Base-by-base conservation (phyloP, 2,888 invertebrate genomes). In the Aspidapion aeneum region DNA sequence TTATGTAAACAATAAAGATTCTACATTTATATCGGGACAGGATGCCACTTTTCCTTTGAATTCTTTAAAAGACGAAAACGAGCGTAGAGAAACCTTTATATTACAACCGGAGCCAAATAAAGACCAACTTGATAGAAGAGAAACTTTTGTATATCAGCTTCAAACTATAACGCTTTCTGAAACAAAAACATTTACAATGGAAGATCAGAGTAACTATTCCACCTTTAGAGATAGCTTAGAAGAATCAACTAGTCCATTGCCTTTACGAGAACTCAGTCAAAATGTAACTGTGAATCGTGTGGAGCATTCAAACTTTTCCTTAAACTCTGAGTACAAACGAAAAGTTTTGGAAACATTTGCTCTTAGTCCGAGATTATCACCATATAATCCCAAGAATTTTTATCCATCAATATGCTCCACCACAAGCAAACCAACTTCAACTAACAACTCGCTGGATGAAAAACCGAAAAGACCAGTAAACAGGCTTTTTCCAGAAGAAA, bases 311-410 rank as follows among this genome's bases (percentile, higher is more conserved):
- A 35, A 35, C 35, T 7, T 52, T 5, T 5, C 52, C 5, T 7
- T n/a, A 7, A 52, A 52, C n/a, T 52, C 7, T n/a, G 19, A 19
- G n/a, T 52, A 52, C 17, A 52, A 52, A 52, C 7, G 3, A 52
- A 52, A 52, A 52, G 52, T 52, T 52, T 52, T 52, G 9, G 64
- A 70, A 22, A 70, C 70, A 16, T 71, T 71, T 57, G 55, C 51
- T 5, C 67, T 72, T 50, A 64, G 69, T 9, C 68, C 72, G n/a
- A 21, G 61, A 12, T 20, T 61, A 7, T 62, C 63, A 19, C 64
- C 69, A 18, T 59, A 55, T 2, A 63, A 65, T 22, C 9, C 20
- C 17, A 58, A 57, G 16, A 52, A 60, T n/a, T 71, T 72, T 61
- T 51, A 18, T 18, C 63, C 66, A 49, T 35, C 69, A 68, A 5